Base-by-base conservation (phyloP, 2,797 vertebrate genomes). In the Enteromius unitaeniatus region DNA sequence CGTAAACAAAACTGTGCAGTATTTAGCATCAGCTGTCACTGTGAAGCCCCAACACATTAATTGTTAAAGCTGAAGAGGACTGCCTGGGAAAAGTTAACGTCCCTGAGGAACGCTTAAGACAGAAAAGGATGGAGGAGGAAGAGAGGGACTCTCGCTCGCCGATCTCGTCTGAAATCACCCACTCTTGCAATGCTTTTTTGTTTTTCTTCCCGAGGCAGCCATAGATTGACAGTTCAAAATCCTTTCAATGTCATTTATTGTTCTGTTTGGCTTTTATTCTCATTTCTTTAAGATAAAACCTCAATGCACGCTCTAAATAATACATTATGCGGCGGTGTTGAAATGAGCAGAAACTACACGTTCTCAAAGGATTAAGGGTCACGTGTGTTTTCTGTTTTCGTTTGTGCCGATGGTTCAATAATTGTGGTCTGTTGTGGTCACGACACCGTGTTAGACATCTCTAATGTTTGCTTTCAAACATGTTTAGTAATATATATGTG, bases 201-300 rank as follows among this genome's bases (percentile, higher is more conserved):
- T 79, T 92, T 91, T 76, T 76, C 68, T 92, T 91, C 91, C 92
- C 7, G 3, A 88, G 90, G 91, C 89, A 81, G 84, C 77, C 81
- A 86, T 7, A 88, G 91, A 94, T 89, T 93, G 93, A 90, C 93
- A 92, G 89, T 93, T 93, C 90, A 91, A 92, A 92, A 91, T 75
- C 37, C 86, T 90, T 60, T 70, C 28, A 82, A 76, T 85, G 76
- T 79, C 92, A 88, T 93, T 93, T 93, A 92, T 92, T 93, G 88
- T 93, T 91, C 90, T 87, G 84, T 88, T 84, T 82, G 17, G 77
- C 49, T 79, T 85, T 53, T 77, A 55, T 73, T 74, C 75, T 37
- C 79, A 77, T 77, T 85, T 75, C n/a, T 72, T 45, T 79, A 23
- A 40, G 77, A 26, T 45, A 21, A 90, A 84, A 87, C 89, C 76